Percentiles rank a stretch among this genome's conserved stretches.
Evolutionary conservation across 2,113 vertebrate species (phyloP).

Genomic region (Phylloscopus trochiloides): DNA sequence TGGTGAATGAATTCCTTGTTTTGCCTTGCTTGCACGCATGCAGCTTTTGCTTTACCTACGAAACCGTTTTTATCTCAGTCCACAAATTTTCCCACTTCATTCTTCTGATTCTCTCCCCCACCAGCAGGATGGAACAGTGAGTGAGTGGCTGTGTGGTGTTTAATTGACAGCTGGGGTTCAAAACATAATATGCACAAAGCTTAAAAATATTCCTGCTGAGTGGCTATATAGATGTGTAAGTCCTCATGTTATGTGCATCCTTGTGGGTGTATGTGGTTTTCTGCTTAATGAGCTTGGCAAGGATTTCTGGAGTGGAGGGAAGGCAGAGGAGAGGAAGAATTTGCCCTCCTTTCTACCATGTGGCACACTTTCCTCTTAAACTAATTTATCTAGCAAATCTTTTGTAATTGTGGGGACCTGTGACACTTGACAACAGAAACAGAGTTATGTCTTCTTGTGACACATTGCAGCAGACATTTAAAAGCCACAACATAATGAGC

Average conservation of each 20-base stretch:
- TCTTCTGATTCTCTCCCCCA: neutral
- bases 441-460: neutral
- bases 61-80: neutral
- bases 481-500: neutral
- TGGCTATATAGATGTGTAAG: neutral
- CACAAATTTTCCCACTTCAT: neutral
- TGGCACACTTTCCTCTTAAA: neutral
- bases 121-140: neutral
- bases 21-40: neutral
- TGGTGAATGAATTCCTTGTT: neutral
- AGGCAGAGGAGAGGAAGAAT: neutral
- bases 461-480: neutral
- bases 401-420: neutral
- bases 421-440: neutral
- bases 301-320: neutral
- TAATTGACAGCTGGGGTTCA: neutral
- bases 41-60: neutral
- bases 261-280: neutral
- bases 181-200: neutral
- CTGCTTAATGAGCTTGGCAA: neutral
- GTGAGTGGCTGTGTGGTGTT: neutral
- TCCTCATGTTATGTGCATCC: accelerated
- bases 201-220: neutral
- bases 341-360: neutral
- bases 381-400: neutral